phyloP scores from a whole-genome alignment of 2,797 vertebrate genomes.

The Arctocebus calabarensis region DNA sequence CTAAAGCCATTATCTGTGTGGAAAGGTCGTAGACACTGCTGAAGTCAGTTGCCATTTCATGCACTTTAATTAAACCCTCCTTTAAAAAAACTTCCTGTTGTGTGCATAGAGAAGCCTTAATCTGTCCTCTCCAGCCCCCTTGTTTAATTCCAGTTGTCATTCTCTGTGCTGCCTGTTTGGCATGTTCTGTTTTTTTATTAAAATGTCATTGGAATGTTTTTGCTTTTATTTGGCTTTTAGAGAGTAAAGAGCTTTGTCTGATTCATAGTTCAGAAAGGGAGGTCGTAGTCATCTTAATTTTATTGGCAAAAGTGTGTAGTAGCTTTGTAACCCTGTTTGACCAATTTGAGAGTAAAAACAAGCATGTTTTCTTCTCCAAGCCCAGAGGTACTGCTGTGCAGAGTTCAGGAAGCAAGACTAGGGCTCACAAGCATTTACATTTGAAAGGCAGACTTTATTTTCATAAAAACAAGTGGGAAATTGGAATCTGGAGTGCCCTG shows the following conservation, averaged over 20 bases:
- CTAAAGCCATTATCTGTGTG: slow-evolving; percentile 18
- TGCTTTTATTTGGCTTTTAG: slow-evolving; percentile 81
- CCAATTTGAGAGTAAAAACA: slow-evolving; percentile 44
- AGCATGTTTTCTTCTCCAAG: slow-evolving; percentile 54
- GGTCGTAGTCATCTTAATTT: slow-evolving; percentile 62
- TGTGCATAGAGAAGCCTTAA: slow-evolving; percentile 81
- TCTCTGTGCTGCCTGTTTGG: slow-evolving; percentile 72
- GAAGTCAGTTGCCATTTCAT: slow-evolving; percentile 64
- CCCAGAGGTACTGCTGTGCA: background rate
- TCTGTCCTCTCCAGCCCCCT: slow-evolving; percentile 65
- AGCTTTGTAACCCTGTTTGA: slow-evolving; percentile 22
- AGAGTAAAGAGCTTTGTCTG: slow-evolving; percentile 75
- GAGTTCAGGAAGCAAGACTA: background rate
- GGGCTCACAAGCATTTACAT: slow-evolving; percentile 26
- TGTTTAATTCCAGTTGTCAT: slow-evolving; percentile 82
- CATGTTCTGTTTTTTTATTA: slow-evolving; percentile 80
- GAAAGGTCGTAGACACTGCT: slow-evolving; percentile 71
- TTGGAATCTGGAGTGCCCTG: background rate
- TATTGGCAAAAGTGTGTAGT: slow-evolving; percentile 64
- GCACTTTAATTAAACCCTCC: slow-evolving; percentile 79
- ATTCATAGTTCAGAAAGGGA: slow-evolving; percentile 63
- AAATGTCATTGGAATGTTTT: slow-evolving; percentile 76
- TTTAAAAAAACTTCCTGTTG: slow-evolving; percentile 77
- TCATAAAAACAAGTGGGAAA: slow-evolving; percentile 4
- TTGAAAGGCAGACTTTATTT: slow-evolving; percentile 26